phyloP scores from a whole-genome alignment of 2,888 invertebrate genomes.

The Coecobrya sp. region DNA sequence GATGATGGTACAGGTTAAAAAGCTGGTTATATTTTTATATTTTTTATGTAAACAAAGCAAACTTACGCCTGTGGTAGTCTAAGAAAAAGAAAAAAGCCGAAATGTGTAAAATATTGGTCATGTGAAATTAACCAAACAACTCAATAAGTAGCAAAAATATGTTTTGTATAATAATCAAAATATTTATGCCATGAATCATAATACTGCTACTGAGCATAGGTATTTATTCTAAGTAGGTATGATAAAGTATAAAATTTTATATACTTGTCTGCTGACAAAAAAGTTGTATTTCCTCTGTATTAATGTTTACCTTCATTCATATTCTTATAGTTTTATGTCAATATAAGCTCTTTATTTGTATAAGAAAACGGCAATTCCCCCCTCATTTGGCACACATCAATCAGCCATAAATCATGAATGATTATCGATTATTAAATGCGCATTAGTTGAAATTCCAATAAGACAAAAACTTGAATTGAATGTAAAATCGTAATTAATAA shows the following conservation, averaged over 20 bases:
- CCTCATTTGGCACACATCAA: slow-evolving; percentile 58
- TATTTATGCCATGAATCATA: neutral
- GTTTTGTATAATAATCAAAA: slow-evolving; percentile 5
- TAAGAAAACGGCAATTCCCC: neutral
- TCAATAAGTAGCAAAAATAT: neutral
- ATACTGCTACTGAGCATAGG: neutral
- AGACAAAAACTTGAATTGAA: slow-evolving; percentile 30
- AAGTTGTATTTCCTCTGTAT: slow-evolving; percentile 8
- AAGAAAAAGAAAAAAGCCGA: slow-evolving; percentile 39
- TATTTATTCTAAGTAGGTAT: neutral
- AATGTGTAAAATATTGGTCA: neutral
- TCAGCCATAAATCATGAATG: slow-evolving; percentile 67
- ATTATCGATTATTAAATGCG: slow-evolving; percentile 17
- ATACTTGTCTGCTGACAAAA: neutral
- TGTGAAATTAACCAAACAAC: neutral
- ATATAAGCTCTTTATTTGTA: slow-evolving; percentile 22
- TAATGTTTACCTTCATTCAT: neutral
- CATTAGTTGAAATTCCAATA: slow-evolving; percentile 41
- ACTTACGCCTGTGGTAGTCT: neutral
- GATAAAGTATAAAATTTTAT: no score
- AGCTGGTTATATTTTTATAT: neutral
- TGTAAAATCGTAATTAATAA: slow-evolving; percentile 22
- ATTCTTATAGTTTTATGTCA: neutral
- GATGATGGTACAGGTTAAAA: slow-evolving; percentile 10
- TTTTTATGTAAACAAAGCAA: neutral